Evolutionary conservation across 2,888 invertebrate species (phyloP).

Genomic region (Opisthograptis luteolata): DNA sequence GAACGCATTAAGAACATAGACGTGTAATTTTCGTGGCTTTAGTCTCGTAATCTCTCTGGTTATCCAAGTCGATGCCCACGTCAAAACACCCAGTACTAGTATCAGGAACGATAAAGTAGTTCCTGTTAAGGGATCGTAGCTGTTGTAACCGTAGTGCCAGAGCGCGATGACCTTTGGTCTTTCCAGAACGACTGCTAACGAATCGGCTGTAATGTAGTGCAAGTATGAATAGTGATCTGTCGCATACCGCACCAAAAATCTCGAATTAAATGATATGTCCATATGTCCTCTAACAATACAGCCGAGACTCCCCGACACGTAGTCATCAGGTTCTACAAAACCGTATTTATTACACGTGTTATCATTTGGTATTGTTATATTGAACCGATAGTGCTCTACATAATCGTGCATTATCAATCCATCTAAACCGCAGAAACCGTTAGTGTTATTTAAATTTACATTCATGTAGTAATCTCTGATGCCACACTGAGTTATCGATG

Average conservation of each 20-base stretch:
- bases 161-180: constrained; percentile 45
- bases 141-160: constrained; percentile 49
- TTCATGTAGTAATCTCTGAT: constrained; percentile 44
- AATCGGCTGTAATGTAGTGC: constrained; percentile 46
- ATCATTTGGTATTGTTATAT: constrained; percentile 38
- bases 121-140: constrained; percentile 30
- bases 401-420: constrained; percentile 56
- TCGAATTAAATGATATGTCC: constrained; percentile 63
- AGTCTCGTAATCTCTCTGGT: constrained; percentile 19
- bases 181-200: constrained; percentile 50
- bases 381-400: constrained; percentile 49
- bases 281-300: constrained; percentile 45
- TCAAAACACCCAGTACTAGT: constrained; percentile 36
- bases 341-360: constrained; percentile 44
- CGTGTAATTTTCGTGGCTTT: constrained; percentile 22
- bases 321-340: constrained; percentile 27
- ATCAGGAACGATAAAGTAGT: constrained; percentile 29
- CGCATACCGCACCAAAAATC: constrained; percentile 54
- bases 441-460: constrained; percentile 35
- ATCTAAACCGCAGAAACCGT: constrained; percentile 57
- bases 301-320: constrained; percentile 49
- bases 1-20: constrained; percentile 39
- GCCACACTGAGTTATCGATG: constrained; percentile 49
- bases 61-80: constrained; percentile 44
- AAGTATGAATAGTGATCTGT: constrained; percentile 43